phyloP scores from a whole-genome alignment of 2,797 vertebrate species.

The Eutrigla gurnardus region DNA sequence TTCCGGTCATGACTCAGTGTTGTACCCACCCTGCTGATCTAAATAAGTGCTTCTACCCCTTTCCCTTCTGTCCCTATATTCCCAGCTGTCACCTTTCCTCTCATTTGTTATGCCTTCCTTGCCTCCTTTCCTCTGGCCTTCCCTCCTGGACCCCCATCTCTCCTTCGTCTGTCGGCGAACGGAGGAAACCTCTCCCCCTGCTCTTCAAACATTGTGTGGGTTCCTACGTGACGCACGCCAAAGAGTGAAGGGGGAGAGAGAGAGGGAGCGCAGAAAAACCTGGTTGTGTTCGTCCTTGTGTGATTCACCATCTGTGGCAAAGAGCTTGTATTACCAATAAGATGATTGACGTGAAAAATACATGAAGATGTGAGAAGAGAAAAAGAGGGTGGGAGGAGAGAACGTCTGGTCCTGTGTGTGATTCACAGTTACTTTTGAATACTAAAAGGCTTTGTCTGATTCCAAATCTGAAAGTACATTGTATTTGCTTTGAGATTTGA shows the following conservation, averaged over 20 bases:
- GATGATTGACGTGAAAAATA: conserved; percentile 66
- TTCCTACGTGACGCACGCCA: conserved; percentile 57
- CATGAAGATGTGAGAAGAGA: conserved; percentile 50
- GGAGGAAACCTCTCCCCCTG: conserved; percentile 50
- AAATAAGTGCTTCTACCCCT: conserved; percentile 4
- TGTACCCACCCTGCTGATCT: conserved; percentile 17
- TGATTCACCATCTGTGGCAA: conserved; percentile 76
- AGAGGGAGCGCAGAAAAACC: conserved; percentile 46
- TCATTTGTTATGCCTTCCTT: not conserved
- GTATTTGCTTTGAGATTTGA: conserved; percentile 23
- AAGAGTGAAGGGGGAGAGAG: conserved; percentile 48
- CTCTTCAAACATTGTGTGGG: conserved; percentile 67
- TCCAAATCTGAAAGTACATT: conserved; percentile 24
- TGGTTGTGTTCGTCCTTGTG: conserved; percentile 66
- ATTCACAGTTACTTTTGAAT: conserved; percentile 43
- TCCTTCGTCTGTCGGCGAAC: conserved; percentile 27
- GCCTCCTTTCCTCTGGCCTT: conserved; percentile 11
- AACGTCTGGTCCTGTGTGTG: conserved; percentile 44
- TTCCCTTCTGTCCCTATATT: not conserved
- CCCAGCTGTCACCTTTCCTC: conserved; percentile 1
- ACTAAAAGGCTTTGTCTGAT: conserved; percentile 32
- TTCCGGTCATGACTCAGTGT: conserved; percentile 27
- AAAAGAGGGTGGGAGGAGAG: conserved; percentile 47
- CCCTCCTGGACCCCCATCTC: not conserved
- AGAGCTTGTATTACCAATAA: conserved; percentile 45